Evolutionary conservation across 2,113 vertebrate species (phyloP).

Genomic region (Hucho hucho): DNA sequence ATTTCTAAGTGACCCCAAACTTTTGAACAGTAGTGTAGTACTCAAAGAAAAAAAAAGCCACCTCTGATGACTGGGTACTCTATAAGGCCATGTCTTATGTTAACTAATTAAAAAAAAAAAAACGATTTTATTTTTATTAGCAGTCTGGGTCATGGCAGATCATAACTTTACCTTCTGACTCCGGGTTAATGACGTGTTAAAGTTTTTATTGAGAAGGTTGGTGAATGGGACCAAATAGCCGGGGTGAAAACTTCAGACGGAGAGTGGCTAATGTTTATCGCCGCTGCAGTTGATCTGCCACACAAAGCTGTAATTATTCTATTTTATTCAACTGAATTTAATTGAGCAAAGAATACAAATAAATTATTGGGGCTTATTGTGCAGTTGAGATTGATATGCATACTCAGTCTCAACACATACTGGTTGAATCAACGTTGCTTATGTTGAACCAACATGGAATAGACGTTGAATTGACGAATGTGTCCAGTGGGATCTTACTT

Average conservation of each 20-base stretch:
- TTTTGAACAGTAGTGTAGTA: too few relatives aligned
- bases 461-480: too few relatives aligned
- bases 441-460: too few relatives aligned
- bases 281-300: slow-evolving; percentile 57
- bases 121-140: slow-evolving; percentile 65
- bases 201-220: slow-evolving; percentile 68
- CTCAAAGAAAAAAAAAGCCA: slow-evolving; percentile 19
- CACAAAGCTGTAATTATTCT: slow-evolving; percentile 49
- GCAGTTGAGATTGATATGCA: too few relatives aligned
- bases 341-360: slow-evolving; percentile 61
- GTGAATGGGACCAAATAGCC: slow-evolving; percentile 61
- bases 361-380: neutral
- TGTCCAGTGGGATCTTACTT: too few relatives aligned
- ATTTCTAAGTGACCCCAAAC: too few relatives aligned
- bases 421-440: neutral
- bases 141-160: slow-evolving; percentile 57
- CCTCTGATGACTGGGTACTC: slow-evolving; percentile 55
- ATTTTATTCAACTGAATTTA: slow-evolving; percentile 44
- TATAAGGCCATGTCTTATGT: slow-evolving; percentile 62
- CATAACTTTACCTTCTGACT: slow-evolving; percentile 57
- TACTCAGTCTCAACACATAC: neutral
- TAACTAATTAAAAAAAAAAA: slow-evolving; percentile 49
- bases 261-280: slow-evolving; percentile 63
- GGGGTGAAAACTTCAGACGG: slow-evolving; percentile 27
- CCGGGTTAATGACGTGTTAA: slow-evolving; percentile 63